Base-by-base conservation (phyloP, 1,140 invertebrate species). In the Venustaconcha ellipsiformis region DNA sequence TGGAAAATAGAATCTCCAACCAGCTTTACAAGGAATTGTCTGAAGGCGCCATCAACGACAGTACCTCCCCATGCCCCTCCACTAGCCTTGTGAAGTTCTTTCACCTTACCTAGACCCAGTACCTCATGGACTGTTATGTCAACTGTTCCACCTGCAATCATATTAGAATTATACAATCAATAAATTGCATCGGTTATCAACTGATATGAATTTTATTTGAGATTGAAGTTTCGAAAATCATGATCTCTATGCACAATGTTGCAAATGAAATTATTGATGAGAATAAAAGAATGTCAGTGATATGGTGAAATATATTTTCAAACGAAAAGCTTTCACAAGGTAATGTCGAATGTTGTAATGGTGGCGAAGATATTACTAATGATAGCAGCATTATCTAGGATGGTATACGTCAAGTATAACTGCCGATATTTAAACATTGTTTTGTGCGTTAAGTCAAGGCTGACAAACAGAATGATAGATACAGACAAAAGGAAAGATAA, bases 111-210 rank as follows among this genome's bases (percentile, higher is more conserved):
- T 17, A 72, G 69, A 26, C 68, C 62, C 18, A 57, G 48, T 37
- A 72, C 72, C 63, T 77, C 75, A 59, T 77, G 75, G 12, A 77
- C 26, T n/a, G 67, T 57, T 57, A 77, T 72, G 20, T 77, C 75
- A 30, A 70, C 72, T 17, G 72, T 23, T 18, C 75, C 75, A 62
- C 75, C 75, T 77, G 64, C 15, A 67, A 63, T 60, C 20, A 18
- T 20, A 1, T 17, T 60, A 5, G 20, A 17, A 60, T 70, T 62
- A 1, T 65, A 65, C 14, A 65, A 20, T 1, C 26, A 6, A 20
- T 23, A 23, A 23, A 23, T 26, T 65, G 18, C 23, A 65, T 20
- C 14, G 14, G 26, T 20, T 18, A 23, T 18, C 14, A 18, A 18
- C 63, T 20, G 26, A 15, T 20, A 14, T 15, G 2, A 18, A 17